phyloP scores from a whole-genome alignment of 2,797 vertebrate species.

The Lutjanus campechanus region DNA sequence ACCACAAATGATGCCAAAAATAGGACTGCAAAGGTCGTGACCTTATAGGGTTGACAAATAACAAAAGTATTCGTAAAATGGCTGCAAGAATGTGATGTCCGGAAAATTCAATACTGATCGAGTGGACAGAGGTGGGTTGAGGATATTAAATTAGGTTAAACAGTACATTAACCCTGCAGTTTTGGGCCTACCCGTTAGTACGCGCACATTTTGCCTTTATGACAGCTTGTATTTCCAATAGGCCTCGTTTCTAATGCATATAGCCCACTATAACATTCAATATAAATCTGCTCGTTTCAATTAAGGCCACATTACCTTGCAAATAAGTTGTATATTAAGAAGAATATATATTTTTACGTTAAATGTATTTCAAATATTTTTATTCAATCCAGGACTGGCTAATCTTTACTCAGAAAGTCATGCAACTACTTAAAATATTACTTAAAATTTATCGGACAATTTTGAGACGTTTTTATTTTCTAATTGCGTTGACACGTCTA shows the following conservation, averaged over 20 bases:
- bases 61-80: not conserved
- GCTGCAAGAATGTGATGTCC: not conserved
- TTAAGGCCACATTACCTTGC: not conserved
- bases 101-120: not conserved
- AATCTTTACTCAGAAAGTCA: not conserved
- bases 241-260: not conserved
- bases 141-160: not conserved
- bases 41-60: not conserved
- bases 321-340: not conserved
- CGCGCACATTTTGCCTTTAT: not conserved
- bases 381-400: not conserved
- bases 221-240: not conserved
- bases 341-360: not conserved
- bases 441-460: not conserved
- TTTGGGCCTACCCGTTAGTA: not conserved
- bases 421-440: not conserved
- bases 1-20: not conserved
- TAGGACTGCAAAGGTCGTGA: constrained; percentile 17
- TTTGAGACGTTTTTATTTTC: not conserved
- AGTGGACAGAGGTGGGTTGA: not conserved
- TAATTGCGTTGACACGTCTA: not conserved
- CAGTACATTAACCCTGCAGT: not conserved
- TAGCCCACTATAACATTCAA: not conserved
- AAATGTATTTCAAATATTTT: not conserved
- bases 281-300: not conserved